phyloP scores from a whole-genome alignment of 2,113 vertebrate genomes.

The Thymallus thymallus region DNA sequence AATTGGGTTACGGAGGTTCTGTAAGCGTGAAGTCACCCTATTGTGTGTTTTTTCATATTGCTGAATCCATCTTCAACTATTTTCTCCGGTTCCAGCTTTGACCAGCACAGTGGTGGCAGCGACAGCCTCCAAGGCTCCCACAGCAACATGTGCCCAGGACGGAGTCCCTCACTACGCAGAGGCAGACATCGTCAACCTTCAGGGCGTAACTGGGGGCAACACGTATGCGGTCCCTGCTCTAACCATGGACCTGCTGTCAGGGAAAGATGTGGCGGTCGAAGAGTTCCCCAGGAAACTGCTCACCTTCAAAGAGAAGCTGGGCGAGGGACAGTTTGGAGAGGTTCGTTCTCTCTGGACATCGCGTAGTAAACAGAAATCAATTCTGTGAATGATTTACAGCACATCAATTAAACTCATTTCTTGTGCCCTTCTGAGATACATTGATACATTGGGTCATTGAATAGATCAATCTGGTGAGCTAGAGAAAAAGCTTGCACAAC shows the following conservation, averaged over 20 bases:
- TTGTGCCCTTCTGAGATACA: too few species aligned
- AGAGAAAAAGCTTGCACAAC: too few species aligned
- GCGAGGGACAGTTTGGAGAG: constrained; percentile 98
- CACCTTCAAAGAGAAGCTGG: constrained; percentile 94
- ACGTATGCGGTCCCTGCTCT: constrained; percentile 93
- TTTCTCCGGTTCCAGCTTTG: constrained; percentile 60
- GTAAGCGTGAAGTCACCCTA: background rate
- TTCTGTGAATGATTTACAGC: too few species aligned
- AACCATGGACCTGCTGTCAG: constrained; percentile 93
- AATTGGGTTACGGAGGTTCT: background rate
- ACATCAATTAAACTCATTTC: too few species aligned
- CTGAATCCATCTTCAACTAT: background rate
- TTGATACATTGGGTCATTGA: too few species aligned
- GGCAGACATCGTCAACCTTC: constrained; percentile 94
- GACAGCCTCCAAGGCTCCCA: constrained; percentile 69
- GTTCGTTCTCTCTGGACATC: constrained; percentile 61
- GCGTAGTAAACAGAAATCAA: background rate
- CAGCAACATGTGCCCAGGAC: constrained; percentile 71
- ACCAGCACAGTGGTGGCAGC: constrained; percentile 61
- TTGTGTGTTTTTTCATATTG: background rate
- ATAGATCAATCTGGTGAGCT: too few species aligned
- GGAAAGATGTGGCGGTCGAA: constrained; percentile 89
- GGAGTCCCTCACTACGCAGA: constrained; percentile 95
- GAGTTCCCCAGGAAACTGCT: constrained; percentile 93
- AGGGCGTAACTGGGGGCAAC: constrained; percentile 93